Evolutionary conservation across 2,888 invertebrate species (phyloP).

Genomic region (Scaptomyza caliginosa): DNA sequence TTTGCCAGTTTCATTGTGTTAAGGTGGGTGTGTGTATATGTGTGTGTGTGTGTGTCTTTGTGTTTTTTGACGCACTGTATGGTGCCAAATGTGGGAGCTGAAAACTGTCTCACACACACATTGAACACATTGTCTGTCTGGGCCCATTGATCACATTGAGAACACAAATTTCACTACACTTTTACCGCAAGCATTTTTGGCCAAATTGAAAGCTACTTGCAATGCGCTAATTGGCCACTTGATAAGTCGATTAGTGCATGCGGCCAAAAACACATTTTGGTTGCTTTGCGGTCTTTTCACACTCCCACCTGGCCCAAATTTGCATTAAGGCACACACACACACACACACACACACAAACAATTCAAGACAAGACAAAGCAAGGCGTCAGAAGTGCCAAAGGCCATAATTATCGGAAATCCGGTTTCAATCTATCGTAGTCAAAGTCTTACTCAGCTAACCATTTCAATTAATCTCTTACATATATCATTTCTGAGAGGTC

Average conservation of each 20-base stretch:
- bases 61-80: slow-evolving; percentile 3
- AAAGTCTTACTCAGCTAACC: not conserved
- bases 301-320: slow-evolving; percentile 28
- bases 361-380: slow-evolving; percentile 40
- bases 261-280: slow-evolving; percentile 28
- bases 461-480: slow-evolving; percentile 2
- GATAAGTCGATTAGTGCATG: slow-evolving; percentile 26
- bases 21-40: slow-evolving; percentile 26
- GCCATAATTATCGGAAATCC: slow-evolving; percentile 71
- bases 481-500: slow-evolving; percentile 11
- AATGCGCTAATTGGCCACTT: slow-evolving; percentile 45
- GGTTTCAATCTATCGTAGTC: slow-evolving; percentile 39
- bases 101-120: slow-evolving; percentile 20
- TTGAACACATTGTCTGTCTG: slow-evolving; percentile 50
- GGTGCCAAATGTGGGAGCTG: slow-evolving; percentile 43
- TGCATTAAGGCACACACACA: slow-evolving; percentile 39
- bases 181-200: slow-evolving; percentile 63
- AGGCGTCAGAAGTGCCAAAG: slow-evolving; percentile 56
- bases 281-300: slow-evolving; percentile 13
- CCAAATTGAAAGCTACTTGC: slow-evolving; percentile 59
- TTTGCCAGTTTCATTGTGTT: not conserved
- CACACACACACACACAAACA: not conserved
- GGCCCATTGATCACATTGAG: slow-evolving; percentile 38
- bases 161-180: slow-evolving; percentile 58
- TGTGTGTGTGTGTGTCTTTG: not conserved